These are phyloP conservation scores for Cricetomys ansorgei DNA, from an alignment of 2,113 vertebrate genomes.

Conservation along the genomic window DNA sequence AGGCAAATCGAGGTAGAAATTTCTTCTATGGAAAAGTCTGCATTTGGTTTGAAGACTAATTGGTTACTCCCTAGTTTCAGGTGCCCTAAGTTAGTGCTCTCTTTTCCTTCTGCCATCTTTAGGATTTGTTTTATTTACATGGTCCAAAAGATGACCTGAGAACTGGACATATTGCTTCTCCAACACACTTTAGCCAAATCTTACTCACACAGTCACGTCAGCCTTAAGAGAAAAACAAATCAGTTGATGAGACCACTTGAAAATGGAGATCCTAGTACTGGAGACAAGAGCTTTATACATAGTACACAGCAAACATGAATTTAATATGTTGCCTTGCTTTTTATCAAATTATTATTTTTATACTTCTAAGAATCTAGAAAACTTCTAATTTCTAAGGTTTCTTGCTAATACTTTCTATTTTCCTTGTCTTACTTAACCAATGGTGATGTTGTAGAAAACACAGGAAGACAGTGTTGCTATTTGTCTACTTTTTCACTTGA, in stretches of 20 bases:
- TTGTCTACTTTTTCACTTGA: not conserved
- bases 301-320: not conserved
- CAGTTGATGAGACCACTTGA: not conserved
- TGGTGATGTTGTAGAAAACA: not conserved
- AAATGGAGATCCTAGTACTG: not conserved
- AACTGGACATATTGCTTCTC: accelerated
- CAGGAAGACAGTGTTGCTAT: not conserved
- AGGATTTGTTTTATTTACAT: not conserved
- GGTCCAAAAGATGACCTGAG: not conserved
- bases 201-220: not conserved
- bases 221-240: not conserved
- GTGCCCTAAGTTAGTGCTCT: not conserved
- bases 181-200: not conserved
- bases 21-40: not conserved
- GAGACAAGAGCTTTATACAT: not conserved
- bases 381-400: not conserved
- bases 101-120: not conserved
- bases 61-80: not conserved
- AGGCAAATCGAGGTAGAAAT: not conserved
- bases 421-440: not conserved
- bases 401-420: not conserved
- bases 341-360: not conserved
- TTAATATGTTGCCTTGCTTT: not conserved
- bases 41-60: not conserved
- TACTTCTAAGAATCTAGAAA: not conserved